phyloP scores from a whole-genome alignment of 2,113 vertebrate genomes.

The Gnathonemus longibarbis region DNA sequence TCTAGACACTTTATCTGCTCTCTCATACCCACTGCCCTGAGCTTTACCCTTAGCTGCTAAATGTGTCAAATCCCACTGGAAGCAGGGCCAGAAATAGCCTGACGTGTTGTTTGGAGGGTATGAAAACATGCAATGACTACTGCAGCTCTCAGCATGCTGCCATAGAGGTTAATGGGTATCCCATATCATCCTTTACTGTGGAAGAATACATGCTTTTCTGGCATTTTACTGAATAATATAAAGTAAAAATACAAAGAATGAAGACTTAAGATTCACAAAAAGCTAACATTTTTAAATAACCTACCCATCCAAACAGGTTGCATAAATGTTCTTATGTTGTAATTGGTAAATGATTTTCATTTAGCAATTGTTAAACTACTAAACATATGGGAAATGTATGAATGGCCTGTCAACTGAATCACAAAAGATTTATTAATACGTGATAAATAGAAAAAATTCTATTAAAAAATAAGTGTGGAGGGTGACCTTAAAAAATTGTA shows the following conservation, averaged over 20 bases:
- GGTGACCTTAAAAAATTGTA: background rate
- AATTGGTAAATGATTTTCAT: background rate
- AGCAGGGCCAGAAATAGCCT: constrained; percentile 45
- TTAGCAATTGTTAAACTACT: background rate
- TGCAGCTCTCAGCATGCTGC: constrained; percentile 26
- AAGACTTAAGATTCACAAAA: background rate
- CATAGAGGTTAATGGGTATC: constrained; percentile 10
- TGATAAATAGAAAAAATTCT: background rate
- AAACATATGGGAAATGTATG: background rate
- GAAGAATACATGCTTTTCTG: constrained; percentile 13
- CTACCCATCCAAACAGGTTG: background rate
- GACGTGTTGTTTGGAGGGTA: constrained; percentile 37
- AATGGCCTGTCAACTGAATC: background rate
- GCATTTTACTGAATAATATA: background rate
- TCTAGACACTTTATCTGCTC: constrained; percentile 55
- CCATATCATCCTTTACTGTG: constrained; percentile 8
- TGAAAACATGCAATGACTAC: constrained; percentile 33
- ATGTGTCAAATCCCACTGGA: constrained; percentile 45
- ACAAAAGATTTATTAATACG: background rate
- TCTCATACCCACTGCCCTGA: constrained; percentile 44
- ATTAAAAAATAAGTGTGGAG: background rate
- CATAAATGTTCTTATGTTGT: background rate
- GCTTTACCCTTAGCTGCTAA: constrained; percentile 33
- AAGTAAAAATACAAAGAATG: background rate
- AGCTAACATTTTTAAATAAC: background rate